Conservation (phyloP, 2,888 invertebrate species). For the Strigamia transsilvanica region DNA sequence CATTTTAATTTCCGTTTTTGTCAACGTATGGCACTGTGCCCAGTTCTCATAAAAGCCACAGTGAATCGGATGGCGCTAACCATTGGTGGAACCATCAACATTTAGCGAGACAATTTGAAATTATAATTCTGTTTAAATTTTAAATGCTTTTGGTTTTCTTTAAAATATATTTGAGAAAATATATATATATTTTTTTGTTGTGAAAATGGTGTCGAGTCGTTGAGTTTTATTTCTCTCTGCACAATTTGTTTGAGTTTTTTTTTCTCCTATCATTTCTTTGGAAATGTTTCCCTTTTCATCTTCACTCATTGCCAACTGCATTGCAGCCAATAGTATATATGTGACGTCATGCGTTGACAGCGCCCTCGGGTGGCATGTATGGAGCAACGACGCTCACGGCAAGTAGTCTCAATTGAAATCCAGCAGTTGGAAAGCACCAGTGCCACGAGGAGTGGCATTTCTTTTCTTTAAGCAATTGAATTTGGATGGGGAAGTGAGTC, state of each 20-base stretch:
- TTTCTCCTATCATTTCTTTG: neutral
- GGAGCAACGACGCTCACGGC: conserved; percentile 23
- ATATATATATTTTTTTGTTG: neutral
- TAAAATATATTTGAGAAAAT: too few relatives aligned
- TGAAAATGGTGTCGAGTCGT: conserved; percentile 37
- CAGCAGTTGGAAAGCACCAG: neutral
- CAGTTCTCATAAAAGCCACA: too few relatives aligned
- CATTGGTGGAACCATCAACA: too few relatives aligned
- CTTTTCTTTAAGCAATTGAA: conserved; percentile 44
- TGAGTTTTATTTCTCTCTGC: conserved; percentile 41
- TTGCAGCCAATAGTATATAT: neutral
- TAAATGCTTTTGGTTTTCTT: too few relatives aligned
- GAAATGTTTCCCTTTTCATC: conserved; percentile 40
- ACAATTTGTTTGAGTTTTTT: conserved; percentile 45
- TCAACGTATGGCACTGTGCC: too few relatives aligned
- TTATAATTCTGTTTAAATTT: too few relatives aligned
- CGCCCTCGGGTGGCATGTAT: conserved; percentile 32
- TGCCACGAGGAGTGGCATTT: conserved; percentile 32
- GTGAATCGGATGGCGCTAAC: too few relatives aligned
- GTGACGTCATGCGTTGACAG: conserved; percentile 43
- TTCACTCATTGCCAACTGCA: conserved; percentile 29
- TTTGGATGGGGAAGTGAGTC: conserved; percentile 43
- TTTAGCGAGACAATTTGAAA: too few relatives aligned
- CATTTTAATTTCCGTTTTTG: too few relatives aligned
- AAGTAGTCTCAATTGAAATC: conserved; percentile 46